phyloP scores from a whole-genome alignment of 2,888 invertebrate species.

The Globia sparganii region DNA sequence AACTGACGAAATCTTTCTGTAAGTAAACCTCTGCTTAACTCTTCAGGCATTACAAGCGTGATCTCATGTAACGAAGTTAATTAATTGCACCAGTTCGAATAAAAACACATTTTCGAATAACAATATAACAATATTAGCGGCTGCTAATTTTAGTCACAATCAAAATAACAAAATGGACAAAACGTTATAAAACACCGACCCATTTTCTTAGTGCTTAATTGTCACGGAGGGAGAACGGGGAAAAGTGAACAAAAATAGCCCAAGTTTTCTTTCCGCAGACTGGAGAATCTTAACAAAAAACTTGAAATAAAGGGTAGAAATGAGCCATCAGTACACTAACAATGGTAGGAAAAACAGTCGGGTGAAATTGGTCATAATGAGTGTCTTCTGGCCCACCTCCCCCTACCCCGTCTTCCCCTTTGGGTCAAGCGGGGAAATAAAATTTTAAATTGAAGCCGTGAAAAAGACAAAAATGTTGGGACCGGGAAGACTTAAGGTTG shows the following conservation, averaged over 20 bases:
- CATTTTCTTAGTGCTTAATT: slow-evolving; percentile 69
- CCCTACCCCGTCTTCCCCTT: slow-evolving; percentile 73
- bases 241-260: slow-evolving; percentile 63
- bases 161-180: slow-evolving; percentile 58
- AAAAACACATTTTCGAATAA: slow-evolving; percentile 33
- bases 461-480: slow-evolving; percentile 86
- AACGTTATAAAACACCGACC: slow-evolving; percentile 61
- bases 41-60: background rate
- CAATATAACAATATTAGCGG: slow-evolving; percentile 33
- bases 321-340: slow-evolving; percentile 81
- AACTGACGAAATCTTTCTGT: background rate
- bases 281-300: slow-evolving; percentile 76
- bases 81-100: slow-evolving; percentile 4
- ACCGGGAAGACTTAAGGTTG: slow-evolving; percentile 69
- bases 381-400: slow-evolving; percentile 76
- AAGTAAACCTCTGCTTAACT: background rate
- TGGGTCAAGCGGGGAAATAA: slow-evolving; percentile 87
- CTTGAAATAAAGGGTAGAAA: slow-evolving; percentile 82
- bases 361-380: slow-evolving; percentile 90
- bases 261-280: slow-evolving; percentile 68
- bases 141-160: slow-evolving; percentile 67
- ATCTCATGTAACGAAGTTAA: background rate
- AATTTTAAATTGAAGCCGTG: slow-evolving; percentile 88
- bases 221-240: slow-evolving; percentile 61
- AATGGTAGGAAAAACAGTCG: slow-evolving; percentile 83